Evolutionary conservation across 2,888 invertebrate species (phyloP).

Genomic region (Lydus trimaculatus): DNA sequence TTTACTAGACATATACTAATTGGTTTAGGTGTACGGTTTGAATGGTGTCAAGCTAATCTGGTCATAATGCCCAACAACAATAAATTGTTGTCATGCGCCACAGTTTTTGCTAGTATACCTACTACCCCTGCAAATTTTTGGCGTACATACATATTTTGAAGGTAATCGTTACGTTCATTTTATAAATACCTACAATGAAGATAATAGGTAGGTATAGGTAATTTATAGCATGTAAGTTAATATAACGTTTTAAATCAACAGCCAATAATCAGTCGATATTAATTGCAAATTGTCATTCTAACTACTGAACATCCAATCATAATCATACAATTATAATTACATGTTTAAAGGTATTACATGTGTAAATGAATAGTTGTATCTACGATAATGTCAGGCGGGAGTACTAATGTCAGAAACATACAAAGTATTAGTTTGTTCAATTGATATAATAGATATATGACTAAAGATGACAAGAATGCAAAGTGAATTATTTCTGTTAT

Average conservation of each 20-base stretch:
- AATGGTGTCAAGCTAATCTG: constrained; percentile 10
- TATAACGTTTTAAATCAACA: not conserved
- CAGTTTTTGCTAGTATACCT: not conserved
- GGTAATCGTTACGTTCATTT: too few species aligned
- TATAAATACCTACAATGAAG: too few species aligned
- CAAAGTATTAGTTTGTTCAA: not conserved
- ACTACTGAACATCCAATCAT: not conserved
- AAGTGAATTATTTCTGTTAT: not conserved
- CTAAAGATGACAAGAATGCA: not conserved
- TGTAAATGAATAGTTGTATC: not conserved
- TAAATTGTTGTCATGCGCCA: not conserved
- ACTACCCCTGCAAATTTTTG: constrained; percentile 16
- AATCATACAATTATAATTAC: not conserved
- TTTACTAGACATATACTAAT: constrained; percentile 23
- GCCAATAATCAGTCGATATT: not conserved
- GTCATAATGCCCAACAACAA: not conserved
- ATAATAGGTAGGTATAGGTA: too few species aligned
- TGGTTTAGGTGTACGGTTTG: constrained; percentile 24
- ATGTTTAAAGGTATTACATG: not conserved
- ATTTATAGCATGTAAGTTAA: too few species aligned
- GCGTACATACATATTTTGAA: not conserved
- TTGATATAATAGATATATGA: not conserved
- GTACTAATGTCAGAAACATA: not conserved
- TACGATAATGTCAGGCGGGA: not conserved
- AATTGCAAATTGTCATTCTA: not conserved